Evolutionary conservation across 2,113 vertebrate genomes (phyloP), one percentile per base, ranked within the genome.

Genomic region (Bujurquina vittata): DNA sequence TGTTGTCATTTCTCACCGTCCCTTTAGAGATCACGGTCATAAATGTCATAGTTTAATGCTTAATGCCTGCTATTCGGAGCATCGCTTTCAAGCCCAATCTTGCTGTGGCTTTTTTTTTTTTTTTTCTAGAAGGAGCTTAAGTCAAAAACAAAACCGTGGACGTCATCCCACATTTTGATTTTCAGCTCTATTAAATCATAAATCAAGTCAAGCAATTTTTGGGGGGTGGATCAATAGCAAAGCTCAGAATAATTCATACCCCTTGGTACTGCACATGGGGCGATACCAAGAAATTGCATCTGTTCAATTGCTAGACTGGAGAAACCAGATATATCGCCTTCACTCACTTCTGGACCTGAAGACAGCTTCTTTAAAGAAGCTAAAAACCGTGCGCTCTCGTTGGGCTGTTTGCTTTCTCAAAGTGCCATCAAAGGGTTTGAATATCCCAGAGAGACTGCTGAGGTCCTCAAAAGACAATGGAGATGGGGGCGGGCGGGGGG

Each of bases 391-490:
- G 37, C 3, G 3, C 56, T 72, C 20, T 84, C 3, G 62, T 76
- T 33, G 59, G 26, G 49, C 54, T 83, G n/a, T n/a, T n/a, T n/a
- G n/a, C n/a, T n/a, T n/a, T n/a, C 59, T 73, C 65, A 80, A 33
- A 73, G 67, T 59, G 31, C 40, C 61, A 69, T 87, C 75, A 89
- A 78, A 72, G 79, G 69, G 46, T 59, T 55, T 3, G 23, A 69
- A 79, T 23, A 26, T 89, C 52, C 56, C 54, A 49, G 12, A 52
- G 62, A 81, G 65, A 55, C 67, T 10, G 60, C 76, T n/a, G 33
- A 74, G 10, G 72, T 26, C 59, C 60, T 62, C n/a, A 11, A 43
- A 57, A 77, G 61, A 92, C 93, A 92, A 91, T 89, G 78, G 89
- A 81, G 23, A 49, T n/a, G 59, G 79, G 81, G 40, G 3, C 8